These are phyloP conservation scores for Sesia bembeciformis DNA, from an alignment of 2,888 invertebrate species.

Conservation along the genomic window DNA sequence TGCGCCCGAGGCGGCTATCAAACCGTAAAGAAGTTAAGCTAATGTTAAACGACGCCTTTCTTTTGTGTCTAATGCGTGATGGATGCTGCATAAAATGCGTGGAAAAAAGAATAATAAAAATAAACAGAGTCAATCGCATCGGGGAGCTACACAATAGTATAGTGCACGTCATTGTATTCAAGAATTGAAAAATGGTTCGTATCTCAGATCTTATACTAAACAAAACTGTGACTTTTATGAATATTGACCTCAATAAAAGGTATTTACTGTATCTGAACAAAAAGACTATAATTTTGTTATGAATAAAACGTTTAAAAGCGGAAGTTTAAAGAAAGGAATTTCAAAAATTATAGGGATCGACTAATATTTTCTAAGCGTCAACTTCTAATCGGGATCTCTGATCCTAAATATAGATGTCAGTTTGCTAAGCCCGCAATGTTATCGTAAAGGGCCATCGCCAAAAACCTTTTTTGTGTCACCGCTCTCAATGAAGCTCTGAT, in stretches of 20 bases:
- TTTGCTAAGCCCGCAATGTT: conserved; percentile 33
- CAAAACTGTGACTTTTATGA: conserved; percentile 52
- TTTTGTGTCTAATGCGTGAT: conserved; percentile 67
- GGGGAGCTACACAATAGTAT: conserved; percentile 40
- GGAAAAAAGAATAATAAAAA: conserved; percentile 45
- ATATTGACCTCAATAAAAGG: conserved; percentile 24
- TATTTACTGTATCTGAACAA: no score
- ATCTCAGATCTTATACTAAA: conserved; percentile 37
- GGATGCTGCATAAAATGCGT: conserved; percentile 56
- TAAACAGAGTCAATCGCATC: conserved; percentile 43
- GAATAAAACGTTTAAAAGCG: background rate
- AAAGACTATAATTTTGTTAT: no score
- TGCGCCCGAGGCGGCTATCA: conserved; percentile 52
- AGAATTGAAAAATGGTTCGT: conserved; percentile 45
- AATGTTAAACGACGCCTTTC: conserved; percentile 71
- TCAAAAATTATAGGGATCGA: conserved; percentile 1
- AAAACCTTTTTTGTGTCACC: conserved; percentile 36
- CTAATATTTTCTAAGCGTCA: background rate
- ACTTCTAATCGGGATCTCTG: background rate
- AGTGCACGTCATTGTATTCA: conserved; percentile 39
- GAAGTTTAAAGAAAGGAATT: background rate
- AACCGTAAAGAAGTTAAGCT: conserved; percentile 73
- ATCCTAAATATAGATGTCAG: conserved; percentile 46
- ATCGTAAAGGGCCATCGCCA: conserved; percentile 41
- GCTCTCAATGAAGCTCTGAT: conserved; percentile 38